Base-by-base conservation (phyloP, 2,113 vertebrate species). In the Daubentonia madagascariensis region DNA sequence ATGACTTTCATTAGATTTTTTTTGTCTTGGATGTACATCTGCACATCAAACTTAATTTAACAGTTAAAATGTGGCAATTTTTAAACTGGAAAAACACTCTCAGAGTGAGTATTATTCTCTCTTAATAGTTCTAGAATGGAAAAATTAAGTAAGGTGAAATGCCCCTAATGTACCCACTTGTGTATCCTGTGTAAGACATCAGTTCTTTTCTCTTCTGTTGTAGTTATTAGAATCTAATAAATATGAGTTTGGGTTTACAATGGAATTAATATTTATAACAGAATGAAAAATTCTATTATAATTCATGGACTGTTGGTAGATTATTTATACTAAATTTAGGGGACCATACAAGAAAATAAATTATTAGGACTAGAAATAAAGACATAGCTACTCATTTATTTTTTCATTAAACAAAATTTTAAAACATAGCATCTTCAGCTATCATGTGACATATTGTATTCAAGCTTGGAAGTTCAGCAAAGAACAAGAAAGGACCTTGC, bases 241-340 rank as follows among this genome's bases (percentile, higher is more conserved):
- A 12, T 65, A 45, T 1, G 40, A 86, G 10, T 67, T 91, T 68
- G 16, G 8, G 8, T 43, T 54, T 73, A 73, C 6, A 57, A 22
- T 48, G 40, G 6, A 73, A 22, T 54, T 48, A 17, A 61, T 63
- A 79, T 85, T 78, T 67, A 84, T 37, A 65, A 9, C 20, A 85
- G 88, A 72, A 94, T 63, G 23, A 72, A 12, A 94, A 90, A 17
- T n/a, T 22, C 8, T 7, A 90, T 85, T 2, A 57, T 61, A 90
- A 57, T 68, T 57, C 14, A 85, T 2, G 48, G 12, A 14, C 16
- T 16, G 67, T 35, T 6, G 67, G 3, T 67, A 48, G 10, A 67
- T 59, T 89, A 59, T 88, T 54, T 28, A 90, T 22, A 67, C 8
- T 40, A 32, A 85, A 90, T 54, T 79, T 90, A 52, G 12, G 25